Evolutionary conservation across 1,140 invertebrate species (phyloP).

Genomic region (Trichoplusia ni): DNA sequence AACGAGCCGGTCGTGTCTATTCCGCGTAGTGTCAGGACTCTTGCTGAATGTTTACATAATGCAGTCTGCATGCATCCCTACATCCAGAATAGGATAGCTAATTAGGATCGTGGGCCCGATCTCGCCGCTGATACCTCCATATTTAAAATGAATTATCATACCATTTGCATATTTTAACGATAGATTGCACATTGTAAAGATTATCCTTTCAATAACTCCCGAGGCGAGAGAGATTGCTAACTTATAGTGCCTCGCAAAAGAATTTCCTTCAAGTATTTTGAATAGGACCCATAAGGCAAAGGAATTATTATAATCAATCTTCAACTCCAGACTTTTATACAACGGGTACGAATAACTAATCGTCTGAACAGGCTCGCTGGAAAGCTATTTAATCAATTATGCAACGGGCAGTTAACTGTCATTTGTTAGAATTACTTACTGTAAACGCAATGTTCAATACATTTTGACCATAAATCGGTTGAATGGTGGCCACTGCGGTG

Average conservation of each 20-base stretch:
- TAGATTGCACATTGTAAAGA: background rate
- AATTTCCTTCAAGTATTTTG: background rate
- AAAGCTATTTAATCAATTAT: constrained; percentile 28
- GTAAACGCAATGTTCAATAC: constrained; percentile 38
- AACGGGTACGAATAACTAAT: constrained; percentile 2
- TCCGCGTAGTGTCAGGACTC: constrained; percentile 7
- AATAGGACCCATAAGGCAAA: background rate
- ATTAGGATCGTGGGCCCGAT: constrained; percentile 9
- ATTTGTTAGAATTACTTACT: constrained; percentile 45
- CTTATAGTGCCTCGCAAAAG: background rate
- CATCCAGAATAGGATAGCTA: constrained; percentile 13
- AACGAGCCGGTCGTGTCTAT: constrained; percentile 10
- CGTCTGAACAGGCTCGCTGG: constrained; percentile 3
- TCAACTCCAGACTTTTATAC: background rate
- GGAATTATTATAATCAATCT: background rate
- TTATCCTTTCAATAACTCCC: background rate
- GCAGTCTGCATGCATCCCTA: constrained; percentile 26
- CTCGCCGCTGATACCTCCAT: background rate
- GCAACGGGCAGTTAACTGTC: constrained; percentile 20
- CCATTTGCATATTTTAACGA: background rate
- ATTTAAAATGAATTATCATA: background rate
- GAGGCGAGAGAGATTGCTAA: background rate
- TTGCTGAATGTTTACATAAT: constrained; percentile 22
- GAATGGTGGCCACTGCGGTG: constrained; percentile 49
- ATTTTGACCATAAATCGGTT: constrained; percentile 54